Evolutionary conservation across 1,140 invertebrate species (phyloP), one percentile per base, ranked within the genome.

Genomic region (Calephelis nemesis): DNA sequence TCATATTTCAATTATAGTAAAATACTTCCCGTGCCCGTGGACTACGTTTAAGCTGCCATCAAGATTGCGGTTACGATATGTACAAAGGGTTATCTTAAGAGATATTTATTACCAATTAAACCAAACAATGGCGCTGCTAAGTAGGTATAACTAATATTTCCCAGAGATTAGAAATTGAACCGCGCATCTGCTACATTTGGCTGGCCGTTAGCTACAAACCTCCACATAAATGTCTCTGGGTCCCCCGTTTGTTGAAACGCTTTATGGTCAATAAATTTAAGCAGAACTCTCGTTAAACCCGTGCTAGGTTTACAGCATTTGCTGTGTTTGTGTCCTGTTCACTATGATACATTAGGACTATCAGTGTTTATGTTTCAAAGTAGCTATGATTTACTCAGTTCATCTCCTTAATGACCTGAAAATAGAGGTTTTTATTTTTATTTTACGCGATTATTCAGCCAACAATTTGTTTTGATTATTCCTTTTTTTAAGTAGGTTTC

Each of bases 231-330:
- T 67, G 74, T 75, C 74, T 39, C 13, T 11, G 64, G 48, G 47
- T 67, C 68, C 62, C 60, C 63, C 69, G 73, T 67, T 73, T 73
- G 71, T 71, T 71, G 62, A 68, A 71, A 73, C 65, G 69, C 71
- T 75, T 75, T 71, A 75, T 73, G 52, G 65, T 68, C 67, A 42
- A 71, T 75, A 73, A 75, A 73, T 69, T 73, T 64, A 40, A 73
- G 13, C 45, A 50, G 40, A 68, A 68, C 39, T 49, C 67, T 49
- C 67, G 63, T 66, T 62, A 48, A 71, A 68, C 63, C 65, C 50
- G 47, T 67, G 62, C 65, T 74, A 42, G 62, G 67, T 67, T 52
- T 67, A 4, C 49, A 68, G 64, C 52, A 54, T 52, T 66, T 66
- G 52, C 49, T 13, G 15, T 58, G 19, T 58, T 39, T 10, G 11